A percentile compares a stretch with the other conserved stretches of the same genome.
Evolutionary conservation across 2,888 invertebrate genomes (phyloP).

Genomic region (Carterocephalus palaemon): DNA sequence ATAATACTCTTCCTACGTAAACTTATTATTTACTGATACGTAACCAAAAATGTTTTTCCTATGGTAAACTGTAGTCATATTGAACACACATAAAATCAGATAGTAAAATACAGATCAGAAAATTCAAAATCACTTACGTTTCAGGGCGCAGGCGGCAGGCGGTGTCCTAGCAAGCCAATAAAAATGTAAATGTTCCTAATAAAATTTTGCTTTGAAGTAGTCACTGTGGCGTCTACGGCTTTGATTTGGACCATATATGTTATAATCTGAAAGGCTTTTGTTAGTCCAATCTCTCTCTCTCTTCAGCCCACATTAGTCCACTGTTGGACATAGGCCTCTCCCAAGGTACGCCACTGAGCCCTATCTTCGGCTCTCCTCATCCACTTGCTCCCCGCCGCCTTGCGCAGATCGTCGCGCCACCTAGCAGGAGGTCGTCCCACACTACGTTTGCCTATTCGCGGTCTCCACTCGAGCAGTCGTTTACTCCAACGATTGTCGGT

Average conservation of each 20-base stretch:
- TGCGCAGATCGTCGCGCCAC: no score
- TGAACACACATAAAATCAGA: conserved; percentile 73
- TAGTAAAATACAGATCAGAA: conserved; percentile 78
- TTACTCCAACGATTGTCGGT: no score
- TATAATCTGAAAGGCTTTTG: conserved; percentile 60
- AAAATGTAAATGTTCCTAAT: conserved; percentile 76
- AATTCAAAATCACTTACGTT: conserved; percentile 79
- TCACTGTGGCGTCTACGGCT: conserved; percentile 49
- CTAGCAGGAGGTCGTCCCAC: no score
- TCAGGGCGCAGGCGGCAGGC: conserved; percentile 61
- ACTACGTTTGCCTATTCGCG: no score
- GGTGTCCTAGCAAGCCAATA: conserved; percentile 76
- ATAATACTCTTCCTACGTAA: no score
- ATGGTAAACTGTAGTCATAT: conserved; percentile 70
- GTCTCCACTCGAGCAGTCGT: no score
- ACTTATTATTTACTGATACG: no score
- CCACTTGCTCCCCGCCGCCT: no score
- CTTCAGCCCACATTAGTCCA: no score
- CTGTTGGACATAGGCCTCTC: no score
- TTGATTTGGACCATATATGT: conserved; percentile 59
- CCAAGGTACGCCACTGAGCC: no score
- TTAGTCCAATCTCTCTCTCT: conserved; percentile 43
- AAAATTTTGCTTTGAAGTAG: conserved; percentile 75
- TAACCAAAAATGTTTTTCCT: conserved; percentile 60
- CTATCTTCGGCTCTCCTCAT: no score